Conservation (phyloP, 2,113 vertebrate genomes). For the Apistogramma diplotaenia region DNA sequence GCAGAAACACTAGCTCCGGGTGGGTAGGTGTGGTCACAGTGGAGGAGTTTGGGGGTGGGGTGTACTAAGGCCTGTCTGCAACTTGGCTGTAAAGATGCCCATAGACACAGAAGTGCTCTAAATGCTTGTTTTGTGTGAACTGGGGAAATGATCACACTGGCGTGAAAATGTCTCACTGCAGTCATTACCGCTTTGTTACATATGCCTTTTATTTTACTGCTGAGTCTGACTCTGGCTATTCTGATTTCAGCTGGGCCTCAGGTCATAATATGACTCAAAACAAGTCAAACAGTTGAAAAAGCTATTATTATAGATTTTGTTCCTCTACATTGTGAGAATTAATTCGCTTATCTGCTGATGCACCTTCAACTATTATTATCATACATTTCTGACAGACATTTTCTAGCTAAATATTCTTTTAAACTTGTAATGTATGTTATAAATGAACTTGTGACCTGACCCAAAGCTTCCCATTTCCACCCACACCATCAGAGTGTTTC, state of each 20-base stretch:
- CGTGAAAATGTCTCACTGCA: constrained; percentile 31
- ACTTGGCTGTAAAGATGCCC: constrained; percentile 47
- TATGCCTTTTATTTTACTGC: constrained; percentile 28
- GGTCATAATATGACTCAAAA: constrained; percentile 3
- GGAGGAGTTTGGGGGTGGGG: neutral
- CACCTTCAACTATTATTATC: neutral
- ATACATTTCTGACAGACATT: neutral
- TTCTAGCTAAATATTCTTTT: neutral
- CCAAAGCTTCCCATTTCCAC: constrained; percentile 37
- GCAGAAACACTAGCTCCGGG: constrained; percentile 55
- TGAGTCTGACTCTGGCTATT: neutral
- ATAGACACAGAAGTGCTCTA: constrained; percentile 14
- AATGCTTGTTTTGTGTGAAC: constrained; percentile 30
- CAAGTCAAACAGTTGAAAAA: neutral
- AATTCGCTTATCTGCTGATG: neutral
- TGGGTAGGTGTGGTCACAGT: constrained; percentile 28
- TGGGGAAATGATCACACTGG: constrained; percentile 31
- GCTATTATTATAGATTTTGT: neutral
- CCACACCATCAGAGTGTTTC: constrained; percentile 32
- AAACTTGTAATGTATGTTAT: neutral
- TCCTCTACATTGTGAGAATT: neutral
- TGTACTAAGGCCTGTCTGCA: neutral
- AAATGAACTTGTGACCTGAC: constrained; percentile 28
- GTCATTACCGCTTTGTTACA: constrained; percentile 21
- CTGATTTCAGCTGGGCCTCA: constrained; percentile 7